Evolutionary conservation across 2,888 invertebrate species (phyloP).

Genomic region (Lordiphosa andalusiaca): DNA sequence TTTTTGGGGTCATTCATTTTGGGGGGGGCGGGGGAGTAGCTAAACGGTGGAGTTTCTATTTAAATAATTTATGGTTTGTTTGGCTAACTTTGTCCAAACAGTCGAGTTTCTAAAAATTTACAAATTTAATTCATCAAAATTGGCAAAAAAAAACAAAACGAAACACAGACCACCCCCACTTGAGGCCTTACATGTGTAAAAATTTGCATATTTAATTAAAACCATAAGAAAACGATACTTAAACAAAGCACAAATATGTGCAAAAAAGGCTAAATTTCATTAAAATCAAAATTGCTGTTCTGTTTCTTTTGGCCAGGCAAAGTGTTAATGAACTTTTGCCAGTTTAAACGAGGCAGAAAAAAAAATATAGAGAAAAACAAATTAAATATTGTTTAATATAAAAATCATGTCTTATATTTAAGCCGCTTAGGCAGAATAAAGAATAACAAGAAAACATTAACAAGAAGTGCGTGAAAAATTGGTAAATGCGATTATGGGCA

Average conservation of each 20-base stretch:
- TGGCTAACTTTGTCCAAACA: constrained; percentile 8
- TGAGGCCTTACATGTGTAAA: constrained; percentile 19
- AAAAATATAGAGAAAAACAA: constrained; percentile 12
- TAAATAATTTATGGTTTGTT: constrained; percentile 37
- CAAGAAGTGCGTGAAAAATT: constrained; percentile 36
- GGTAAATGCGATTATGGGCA: constrained; percentile 36
- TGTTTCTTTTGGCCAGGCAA: constrained; percentile 18
- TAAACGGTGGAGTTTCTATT: constrained; percentile 31
- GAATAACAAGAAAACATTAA: constrained; percentile 12
- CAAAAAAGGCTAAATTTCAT: constrained; percentile 34
- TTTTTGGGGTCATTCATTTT: constrained; percentile 49
- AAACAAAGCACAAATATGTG: constrained; percentile 4
- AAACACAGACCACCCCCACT: constrained; percentile 41
- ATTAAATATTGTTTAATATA: constrained; percentile 38
- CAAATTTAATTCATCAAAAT: constrained; percentile 31
- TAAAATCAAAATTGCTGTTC: constrained; percentile 46
- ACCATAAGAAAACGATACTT: constrained; percentile 1
- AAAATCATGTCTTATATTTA: constrained; percentile 43
- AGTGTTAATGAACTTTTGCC: constrained; percentile 69
- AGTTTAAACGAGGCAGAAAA: constrained; percentile 44
- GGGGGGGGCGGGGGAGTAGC: constrained; percentile 64
- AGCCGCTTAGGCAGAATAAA: constrained; percentile 53
- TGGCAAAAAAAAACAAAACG: background rate
- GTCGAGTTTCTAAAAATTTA: constrained; percentile 15
- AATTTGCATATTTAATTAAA: constrained; percentile 58